Evolutionary conservation across 2,113 vertebrate genomes (phyloP), one percentile per base, ranked within the genome.

Genomic region (Catharus minimus): DNA sequence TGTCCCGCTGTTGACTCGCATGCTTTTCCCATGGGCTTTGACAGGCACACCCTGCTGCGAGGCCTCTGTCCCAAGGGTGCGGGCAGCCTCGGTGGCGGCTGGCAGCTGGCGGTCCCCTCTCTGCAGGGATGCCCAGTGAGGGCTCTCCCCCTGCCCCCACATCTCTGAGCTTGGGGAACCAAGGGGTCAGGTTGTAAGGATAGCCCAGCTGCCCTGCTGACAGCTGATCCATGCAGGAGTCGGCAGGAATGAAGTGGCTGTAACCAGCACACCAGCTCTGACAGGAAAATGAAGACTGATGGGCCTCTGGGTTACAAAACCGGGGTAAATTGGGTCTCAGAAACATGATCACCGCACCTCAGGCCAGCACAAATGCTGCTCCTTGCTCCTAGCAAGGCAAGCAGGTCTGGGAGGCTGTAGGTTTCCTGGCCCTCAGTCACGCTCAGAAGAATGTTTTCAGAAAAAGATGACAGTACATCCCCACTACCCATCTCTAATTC

Each of bases 261-360:
- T 33, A 13, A 64, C 4, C 44, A 10, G 53, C n/a, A 6, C 55
- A 21, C 21, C 2, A 3, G 2, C 55, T 43, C 65, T 4, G 3
- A 36, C 26, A 18, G 53, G 36, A 60, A 41, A 19, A 39, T 1
- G 20, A 83, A 80, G 72, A 60, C n/a, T 21, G 81, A 23, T 1
- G 21, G 38, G 26, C 38, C 60, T 53, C n/a, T 4, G 36, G 27
- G 46, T 71, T 53, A 19, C 32, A 36, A 60, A 75, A 14, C 16
- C 1, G 1, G 61, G 28, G 52, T 17, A 56, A 62, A 38, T 1
- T 1, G 0, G 32, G 61, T n/a, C 66, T 57, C 22, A 2, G 56
- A 43, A 81, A 36, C 21, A 13, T 2, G 2, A 55, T 5, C 5
- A 5, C 20, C 15, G 21, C 22, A 32, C 67, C 64, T 86, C 27